These are phyloP conservation scores for Panurus biarmicus DNA, from an alignment of 2,113 vertebrate genomes.

Conservation along the genomic window DNA sequence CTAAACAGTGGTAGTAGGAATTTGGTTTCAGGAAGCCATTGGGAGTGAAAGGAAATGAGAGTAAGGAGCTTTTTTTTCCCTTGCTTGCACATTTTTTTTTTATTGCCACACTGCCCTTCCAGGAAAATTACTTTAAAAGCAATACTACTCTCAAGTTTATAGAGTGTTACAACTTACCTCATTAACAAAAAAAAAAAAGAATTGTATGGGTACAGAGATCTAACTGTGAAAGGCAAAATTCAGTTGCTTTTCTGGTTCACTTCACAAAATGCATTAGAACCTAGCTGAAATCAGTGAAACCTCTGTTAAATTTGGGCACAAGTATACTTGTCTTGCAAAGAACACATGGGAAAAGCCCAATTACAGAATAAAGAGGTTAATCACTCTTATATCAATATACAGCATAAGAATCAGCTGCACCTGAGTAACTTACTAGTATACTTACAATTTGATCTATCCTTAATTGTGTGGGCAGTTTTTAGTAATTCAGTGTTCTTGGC, in stretches of 20 bases:
- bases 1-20: neutral
- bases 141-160: neutral
- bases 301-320: neutral
- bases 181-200: neutral
- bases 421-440: neutral
- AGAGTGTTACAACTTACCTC: neutral
- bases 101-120: neutral
- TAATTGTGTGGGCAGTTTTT: neutral
- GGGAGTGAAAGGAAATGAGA: neutral
- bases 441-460: neutral
- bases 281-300: neutral
- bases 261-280: neutral
- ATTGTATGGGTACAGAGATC: neutral
- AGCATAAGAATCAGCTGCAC: neutral
- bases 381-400: neutral
- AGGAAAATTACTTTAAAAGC: neutral
- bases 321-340: neutral
- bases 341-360: neutral
- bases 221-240: neutral
- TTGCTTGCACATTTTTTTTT: neutral
- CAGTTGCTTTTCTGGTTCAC: neutral
- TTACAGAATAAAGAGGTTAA: neutral
- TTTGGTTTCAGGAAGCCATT: neutral
- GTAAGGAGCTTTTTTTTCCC: neutral
- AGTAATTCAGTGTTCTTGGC: neutral